Conservation (phyloP, 2,113 vertebrate genomes). For the Ciconia maguari region DNA sequence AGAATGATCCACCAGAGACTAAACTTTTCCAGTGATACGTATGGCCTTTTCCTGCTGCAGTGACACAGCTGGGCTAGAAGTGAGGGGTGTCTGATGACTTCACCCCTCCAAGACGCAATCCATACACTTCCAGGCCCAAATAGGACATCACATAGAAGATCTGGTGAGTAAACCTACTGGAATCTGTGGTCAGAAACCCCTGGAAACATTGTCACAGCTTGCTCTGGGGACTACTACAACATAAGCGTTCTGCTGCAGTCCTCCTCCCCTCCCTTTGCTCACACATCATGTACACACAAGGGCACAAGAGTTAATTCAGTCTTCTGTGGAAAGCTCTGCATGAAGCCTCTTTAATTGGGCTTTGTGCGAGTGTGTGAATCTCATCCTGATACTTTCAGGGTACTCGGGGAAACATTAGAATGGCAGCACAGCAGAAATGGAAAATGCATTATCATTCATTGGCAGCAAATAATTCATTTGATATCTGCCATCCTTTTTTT, state of each 20-base stretch:
- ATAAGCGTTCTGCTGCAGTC: background rate
- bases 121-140: background rate
- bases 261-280: background rate
- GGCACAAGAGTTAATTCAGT: background rate
- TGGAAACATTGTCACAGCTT: background rate
- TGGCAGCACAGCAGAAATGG: background rate
- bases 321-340: background rate
- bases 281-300: background rate
- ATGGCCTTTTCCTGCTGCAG: background rate
- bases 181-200: background rate
- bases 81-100: background rate
- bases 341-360: background rate
- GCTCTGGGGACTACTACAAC: background rate
- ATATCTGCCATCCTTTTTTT: background rate
- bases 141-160: background rate
- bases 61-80: background rate
- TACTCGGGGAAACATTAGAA: background rate
- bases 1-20: background rate
- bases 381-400: background rate
- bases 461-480: background rate
- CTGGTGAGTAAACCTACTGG: background rate
- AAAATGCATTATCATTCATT: conserved; percentile 12
- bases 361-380: background rate
- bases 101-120: background rate
- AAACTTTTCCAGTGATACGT: background rate